Base-by-base conservation (phyloP, 2,113 vertebrate genomes). In the Apteryx mantelli region DNA sequence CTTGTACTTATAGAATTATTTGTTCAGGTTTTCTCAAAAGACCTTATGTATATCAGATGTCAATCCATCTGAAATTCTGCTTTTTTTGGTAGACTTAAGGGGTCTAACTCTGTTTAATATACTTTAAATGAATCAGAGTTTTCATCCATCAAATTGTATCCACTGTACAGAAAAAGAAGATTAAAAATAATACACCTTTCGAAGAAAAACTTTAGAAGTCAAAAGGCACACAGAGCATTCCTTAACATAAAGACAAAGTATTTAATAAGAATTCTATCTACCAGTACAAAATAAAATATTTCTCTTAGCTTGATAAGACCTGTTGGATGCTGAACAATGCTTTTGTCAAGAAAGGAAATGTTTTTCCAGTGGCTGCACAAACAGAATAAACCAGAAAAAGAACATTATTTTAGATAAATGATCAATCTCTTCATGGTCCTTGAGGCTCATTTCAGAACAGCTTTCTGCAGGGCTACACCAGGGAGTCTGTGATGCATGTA, bases 391-490 rank as follows among this genome's bases (percentile, higher is more conserved):
- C 82, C 89, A 97, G 86, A 95, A 92, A 96, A 97, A 97, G 95
- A 97, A 92, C 91, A 97, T 97, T 97, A 97, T 97, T 98, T 97
- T 94, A 97, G 96, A 97, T 91, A 97, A 97, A 96, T 95, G 83
- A 97, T 97, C 95, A 98, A 97, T 98, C 97, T 97, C 64, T 96
- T 96, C 70, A 42, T 86, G 78, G 95, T 95, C 93, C 95, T 96
- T 48, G 30, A 92, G 82, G 94, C 84, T 97, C 93, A 92, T 96
- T 98, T 97, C 68, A 95, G 90, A 97, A 76, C 60, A 88, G 91
- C 85, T 97, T 98, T 98, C 95, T 96, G 87, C 87, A 94, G 96
- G 94, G 86, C 73, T 95, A 95, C 69, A 96, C 92, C 81, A 93
- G 82, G 80, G 94, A 98, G 78, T 91, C 96, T 95, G 82, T 92